phyloP scores from a whole-genome alignment of 1,140 invertebrate genomes.

The Lanistes nyassanus region DNA sequence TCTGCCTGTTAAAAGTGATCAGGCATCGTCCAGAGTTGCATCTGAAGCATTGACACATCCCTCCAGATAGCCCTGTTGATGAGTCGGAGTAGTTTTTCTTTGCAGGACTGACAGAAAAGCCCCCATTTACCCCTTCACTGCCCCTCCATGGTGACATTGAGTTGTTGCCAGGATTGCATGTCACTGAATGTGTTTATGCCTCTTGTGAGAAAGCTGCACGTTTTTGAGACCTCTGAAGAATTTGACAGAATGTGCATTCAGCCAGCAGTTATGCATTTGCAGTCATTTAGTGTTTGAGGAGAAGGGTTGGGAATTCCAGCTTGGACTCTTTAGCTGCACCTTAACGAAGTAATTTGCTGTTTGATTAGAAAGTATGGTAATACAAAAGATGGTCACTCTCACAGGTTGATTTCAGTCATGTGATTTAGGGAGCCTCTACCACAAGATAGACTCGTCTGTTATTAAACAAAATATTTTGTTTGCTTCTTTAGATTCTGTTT shows the following conservation, averaged over 20 bases:
- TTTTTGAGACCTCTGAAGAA: neutral
- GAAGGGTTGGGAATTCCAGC: no score
- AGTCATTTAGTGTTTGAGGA: neutral
- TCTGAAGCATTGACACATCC: no score
- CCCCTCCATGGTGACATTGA: neutral
- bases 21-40: no score
- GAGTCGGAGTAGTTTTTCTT: no score
- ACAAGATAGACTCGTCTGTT: neutral
- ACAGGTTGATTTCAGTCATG: neutral
- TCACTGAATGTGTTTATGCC: neutral
- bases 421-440: neutral
- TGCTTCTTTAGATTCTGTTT: neutral
- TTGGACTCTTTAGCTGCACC: neutral
- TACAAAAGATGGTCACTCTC: neutral
- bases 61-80: no score
- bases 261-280: neutral
- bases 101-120: no score
- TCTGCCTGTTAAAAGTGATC: no score
- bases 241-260: neutral
- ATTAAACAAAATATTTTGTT: neutral
- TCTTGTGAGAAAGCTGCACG: neutral
- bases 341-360: neutral
- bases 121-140: no score
- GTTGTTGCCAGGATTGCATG: neutral
- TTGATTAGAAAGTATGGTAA: neutral